phyloP scores from a whole-genome alignment of 2,888 invertebrate genomes.

The Ormyrus nitidulus region DNA sequence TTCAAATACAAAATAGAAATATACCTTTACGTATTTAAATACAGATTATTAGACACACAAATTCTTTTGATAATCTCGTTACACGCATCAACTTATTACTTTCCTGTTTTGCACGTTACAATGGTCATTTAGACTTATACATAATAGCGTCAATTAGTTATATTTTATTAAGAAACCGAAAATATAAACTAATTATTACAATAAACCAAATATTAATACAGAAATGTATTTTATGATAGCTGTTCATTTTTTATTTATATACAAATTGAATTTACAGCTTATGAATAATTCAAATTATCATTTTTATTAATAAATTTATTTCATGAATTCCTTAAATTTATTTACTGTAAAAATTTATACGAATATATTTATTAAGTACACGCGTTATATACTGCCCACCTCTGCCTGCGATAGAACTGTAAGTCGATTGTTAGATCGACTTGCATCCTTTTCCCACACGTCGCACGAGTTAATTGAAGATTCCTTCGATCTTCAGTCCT shows the following conservation, averaged over 20 bases:
- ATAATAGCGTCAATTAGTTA: not conserved
- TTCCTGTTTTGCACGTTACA: conserved; percentile 42
- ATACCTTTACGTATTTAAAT: conserved; percentile 52
- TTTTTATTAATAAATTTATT: conserved; percentile 30
- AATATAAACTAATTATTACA: conserved; percentile 10
- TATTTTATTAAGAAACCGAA: conserved; percentile 13
- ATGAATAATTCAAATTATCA: conserved; percentile 15
- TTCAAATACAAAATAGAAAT: conserved; percentile 49
- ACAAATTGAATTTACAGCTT: conserved; percentile 34
- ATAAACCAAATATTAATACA: conserved; percentile 8
- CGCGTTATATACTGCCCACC: conserved; percentile 51
- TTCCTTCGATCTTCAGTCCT: conserved; percentile 50
- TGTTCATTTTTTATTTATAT: conserved; percentile 31
- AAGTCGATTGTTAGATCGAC: conserved; percentile 35
- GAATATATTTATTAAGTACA: conserved; percentile 48
- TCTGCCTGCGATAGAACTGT: conserved; percentile 45
- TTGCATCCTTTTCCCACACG: conserved; percentile 30
- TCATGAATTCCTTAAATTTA: conserved; percentile 35
- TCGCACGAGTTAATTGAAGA: conserved; percentile 54
- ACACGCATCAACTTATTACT: conserved; percentile 11
- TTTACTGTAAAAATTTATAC: conserved; percentile 27
- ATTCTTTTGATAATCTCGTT: conserved; percentile 31
- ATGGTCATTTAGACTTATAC: conserved; percentile 52
- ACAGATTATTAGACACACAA: conserved; percentile 37
- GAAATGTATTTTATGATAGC: conserved; percentile 9